A percentile compares a stretch with the other conserved stretches of the same genome.
Evolutionary conservation across 2,888 invertebrate species (phyloP).

Genomic region (Tetragonula carbonaria): DNA sequence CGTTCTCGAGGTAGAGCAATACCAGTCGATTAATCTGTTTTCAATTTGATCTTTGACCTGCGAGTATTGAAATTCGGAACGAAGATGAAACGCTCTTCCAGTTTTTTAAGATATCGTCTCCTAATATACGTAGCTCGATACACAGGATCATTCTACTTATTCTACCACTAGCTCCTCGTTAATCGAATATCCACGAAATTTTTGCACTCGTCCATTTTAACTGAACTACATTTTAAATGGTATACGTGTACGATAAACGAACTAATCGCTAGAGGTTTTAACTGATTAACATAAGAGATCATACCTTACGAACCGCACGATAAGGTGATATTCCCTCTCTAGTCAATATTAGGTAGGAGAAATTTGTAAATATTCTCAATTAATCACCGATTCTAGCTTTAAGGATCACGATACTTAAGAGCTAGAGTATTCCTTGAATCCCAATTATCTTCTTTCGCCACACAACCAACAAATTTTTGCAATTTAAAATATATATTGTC

Average conservation of each 20-base stretch:
- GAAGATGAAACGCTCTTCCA: constrained; percentile 31
- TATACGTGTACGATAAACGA: constrained; percentile 65
- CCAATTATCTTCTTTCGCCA: neutral
- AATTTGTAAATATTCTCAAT: constrained; percentile 74
- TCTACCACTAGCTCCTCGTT: constrained; percentile 35
- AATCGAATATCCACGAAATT: constrained; percentile 33
- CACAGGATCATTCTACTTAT: constrained; percentile 17
- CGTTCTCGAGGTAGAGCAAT: neutral
- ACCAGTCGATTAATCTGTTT: neutral
- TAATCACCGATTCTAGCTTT: constrained; percentile 26
- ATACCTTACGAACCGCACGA: constrained; percentile 44
- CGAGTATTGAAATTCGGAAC: neutral
- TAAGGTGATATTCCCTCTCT: constrained; percentile 80
- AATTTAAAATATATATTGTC: neutral
- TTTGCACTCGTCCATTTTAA: constrained; percentile 29
- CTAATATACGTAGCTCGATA: constrained; percentile 22
- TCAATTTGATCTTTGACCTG: neutral
- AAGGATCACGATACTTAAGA: constrained; percentile 10
- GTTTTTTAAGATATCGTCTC: constrained; percentile 31
- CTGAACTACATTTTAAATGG: constrained; percentile 43
- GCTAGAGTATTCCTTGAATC: constrained; percentile 7
- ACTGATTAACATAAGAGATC: constrained; percentile 41
- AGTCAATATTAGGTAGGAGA: constrained; percentile 82
- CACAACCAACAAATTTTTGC: neutral
- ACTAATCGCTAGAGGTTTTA: constrained; percentile 46